Evolutionary conservation across 1,140 invertebrate genomes (phyloP).

Genomic region (Lordiphosa collinella): DNA sequence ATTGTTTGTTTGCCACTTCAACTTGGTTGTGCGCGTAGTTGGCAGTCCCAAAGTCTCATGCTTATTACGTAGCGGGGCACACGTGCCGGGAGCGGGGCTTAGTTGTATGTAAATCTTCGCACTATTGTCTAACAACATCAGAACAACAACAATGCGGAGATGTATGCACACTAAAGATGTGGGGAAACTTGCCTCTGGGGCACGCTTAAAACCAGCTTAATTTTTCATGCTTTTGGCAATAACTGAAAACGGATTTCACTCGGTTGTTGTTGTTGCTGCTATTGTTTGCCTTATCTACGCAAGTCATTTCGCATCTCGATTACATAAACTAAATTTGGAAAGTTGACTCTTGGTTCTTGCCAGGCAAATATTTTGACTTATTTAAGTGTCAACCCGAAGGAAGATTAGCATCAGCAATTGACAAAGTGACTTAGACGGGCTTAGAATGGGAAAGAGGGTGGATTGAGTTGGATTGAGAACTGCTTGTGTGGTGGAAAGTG

Average conservation of each 20-base stretch:
- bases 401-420: constrained; percentile 25
- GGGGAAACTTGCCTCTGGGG: constrained; percentile 43
- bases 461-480: no score
- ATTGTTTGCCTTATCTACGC: constrained; percentile 19
- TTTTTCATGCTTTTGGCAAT: constrained; percentile 65
- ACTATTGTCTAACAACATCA: constrained; percentile 54
- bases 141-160: constrained; percentile 9
- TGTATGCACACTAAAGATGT: constrained; percentile 14
- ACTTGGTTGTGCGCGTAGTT: constrained; percentile 13
- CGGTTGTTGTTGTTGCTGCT: constrained; percentile 8
- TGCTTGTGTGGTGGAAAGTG: no score
- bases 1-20: constrained; percentile 26
- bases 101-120: constrained; percentile 51
- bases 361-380: constrained; percentile 38
- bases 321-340: constrained; percentile 3
- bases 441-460: no score
- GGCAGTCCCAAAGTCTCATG: constrained; percentile 61
- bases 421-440: background rate
- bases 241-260: constrained; percentile 35
- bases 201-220: constrained; percentile 60
- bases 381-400: constrained; percentile 10
- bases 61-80: constrained; percentile 55
- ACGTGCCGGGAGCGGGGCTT: constrained; percentile 32
- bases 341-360: constrained; percentile 19
- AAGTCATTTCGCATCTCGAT: constrained; percentile 36